These are phyloP conservation scores for Spialia ferax DNA, from an alignment of 2,888 invertebrate genomes.

Conservation along the genomic window DNA sequence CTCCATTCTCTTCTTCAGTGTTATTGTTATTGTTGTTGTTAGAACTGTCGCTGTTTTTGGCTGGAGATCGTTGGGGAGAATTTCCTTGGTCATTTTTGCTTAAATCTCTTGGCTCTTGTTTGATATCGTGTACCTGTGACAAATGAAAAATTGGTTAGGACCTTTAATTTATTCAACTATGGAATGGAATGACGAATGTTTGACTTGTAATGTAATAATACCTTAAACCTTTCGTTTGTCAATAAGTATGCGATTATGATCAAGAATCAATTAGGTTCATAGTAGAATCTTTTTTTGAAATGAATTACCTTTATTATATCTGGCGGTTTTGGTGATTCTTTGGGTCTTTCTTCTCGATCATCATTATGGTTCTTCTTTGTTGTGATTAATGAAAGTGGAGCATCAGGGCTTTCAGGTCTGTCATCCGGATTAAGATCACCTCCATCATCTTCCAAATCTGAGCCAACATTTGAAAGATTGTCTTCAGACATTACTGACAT, in stretches of 20 bases:
- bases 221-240: slow-evolving; percentile 35
- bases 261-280: slow-evolving; percentile 1
- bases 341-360: slow-evolving; percentile 73
- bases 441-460: slow-evolving; percentile 90
- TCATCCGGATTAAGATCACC: slow-evolving; percentile 82
- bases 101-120: slow-evolving; percentile 83
- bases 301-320: slow-evolving; percentile 81
- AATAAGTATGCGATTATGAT: slow-evolving; percentile 9
- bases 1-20: slow-evolving; percentile 80
- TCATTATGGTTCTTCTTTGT: slow-evolving; percentile 84
- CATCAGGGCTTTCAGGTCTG: slow-evolving; percentile 88
- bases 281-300: slow-evolving; percentile 26
- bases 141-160: slow-evolving; percentile 44
- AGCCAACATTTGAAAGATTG: slow-evolving; percentile 88
- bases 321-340: slow-evolving; percentile 83
- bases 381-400: slow-evolving; percentile 90
- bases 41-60: slow-evolving; percentile 85
- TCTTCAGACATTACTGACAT: slow-evolving; percentile 90
- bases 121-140: slow-evolving; percentile 82
- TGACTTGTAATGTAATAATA: neutral
- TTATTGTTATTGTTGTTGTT: slow-evolving; percentile 80
- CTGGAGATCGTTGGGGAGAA: slow-evolving; percentile 84
- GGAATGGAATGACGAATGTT: neutral
- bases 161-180: slow-evolving; percentile 5
- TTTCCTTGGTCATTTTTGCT: slow-evolving; percentile 69